phyloP scores from a whole-genome alignment of 2,797 vertebrate species.

The Hippoglossus hippoglossus region DNA sequence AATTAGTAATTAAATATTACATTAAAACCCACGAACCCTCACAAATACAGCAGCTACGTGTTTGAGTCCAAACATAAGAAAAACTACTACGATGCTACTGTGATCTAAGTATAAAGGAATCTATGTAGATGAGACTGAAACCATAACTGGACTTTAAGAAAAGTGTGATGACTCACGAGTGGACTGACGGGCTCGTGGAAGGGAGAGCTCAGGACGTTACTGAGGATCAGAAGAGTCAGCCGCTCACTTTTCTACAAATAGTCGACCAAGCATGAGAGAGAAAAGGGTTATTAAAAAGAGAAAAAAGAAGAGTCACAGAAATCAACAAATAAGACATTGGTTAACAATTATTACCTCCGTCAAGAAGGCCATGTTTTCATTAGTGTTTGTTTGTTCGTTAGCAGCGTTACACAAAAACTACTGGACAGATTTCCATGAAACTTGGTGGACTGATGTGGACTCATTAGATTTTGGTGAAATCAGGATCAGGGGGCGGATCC shows the following conservation, averaged over 20 bases:
- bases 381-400: too few species aligned
- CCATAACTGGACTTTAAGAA: slow-evolving; percentile 8
- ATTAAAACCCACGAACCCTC: too few species aligned
- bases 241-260: slow-evolving; percentile 93
- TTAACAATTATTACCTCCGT: background rate
- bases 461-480: too few species aligned
- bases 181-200: slow-evolving; percentile 99
- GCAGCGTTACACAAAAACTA: too few species aligned
- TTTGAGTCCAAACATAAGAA: too few species aligned
- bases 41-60: too few species aligned
- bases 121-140: background rate
- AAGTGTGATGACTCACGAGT: slow-evolving; percentile 85
- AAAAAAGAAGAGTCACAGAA: background rate
- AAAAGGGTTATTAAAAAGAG: background rate
- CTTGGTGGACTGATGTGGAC: too few species aligned
- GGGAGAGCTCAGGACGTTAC: slow-evolving; percentile 93
- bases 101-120: background rate
- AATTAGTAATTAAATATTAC: too few species aligned
- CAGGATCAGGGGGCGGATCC: too few species aligned
- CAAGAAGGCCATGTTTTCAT: too few species aligned
- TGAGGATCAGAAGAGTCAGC: slow-evolving; percentile 92
- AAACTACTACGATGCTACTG: background rate
- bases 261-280: slow-evolving; percentile 15
- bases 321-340: background rate
- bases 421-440: too few species aligned